A percentile compares a stretch with the other conserved stretches of the same genome.
phyloP scores from a whole-genome alignment of 2,113 vertebrate genomes.

The Pan paniscus region DNA sequence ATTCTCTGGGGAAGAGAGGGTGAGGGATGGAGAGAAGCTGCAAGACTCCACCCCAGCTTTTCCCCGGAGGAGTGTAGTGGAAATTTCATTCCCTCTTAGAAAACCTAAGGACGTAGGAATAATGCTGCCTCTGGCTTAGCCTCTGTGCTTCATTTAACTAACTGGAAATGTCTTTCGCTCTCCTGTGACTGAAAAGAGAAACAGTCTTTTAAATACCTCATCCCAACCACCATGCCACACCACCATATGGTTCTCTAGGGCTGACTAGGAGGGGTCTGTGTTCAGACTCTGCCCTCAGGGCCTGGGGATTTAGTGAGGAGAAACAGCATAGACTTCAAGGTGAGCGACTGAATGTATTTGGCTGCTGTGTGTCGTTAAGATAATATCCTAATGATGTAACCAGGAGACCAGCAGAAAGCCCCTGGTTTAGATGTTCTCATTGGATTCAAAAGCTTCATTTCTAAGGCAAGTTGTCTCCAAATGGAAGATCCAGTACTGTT shows the following conservation, averaged over 20 bases:
- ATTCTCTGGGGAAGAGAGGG: not conserved
- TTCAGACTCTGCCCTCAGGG: not conserved
- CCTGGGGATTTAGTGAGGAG: not conserved
- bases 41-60: not conserved
- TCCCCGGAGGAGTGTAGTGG: not conserved
- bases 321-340: not conserved
- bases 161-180: not conserved
- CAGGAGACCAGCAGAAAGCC: not conserved
- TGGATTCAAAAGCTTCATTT: not conserved
- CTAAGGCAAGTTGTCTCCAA: not conserved
- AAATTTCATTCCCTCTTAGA: not conserved
- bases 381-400: not conserved
- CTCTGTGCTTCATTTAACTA: not conserved
- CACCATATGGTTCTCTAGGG: not conserved
- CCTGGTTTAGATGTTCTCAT: not conserved
- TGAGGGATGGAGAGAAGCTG: not conserved
- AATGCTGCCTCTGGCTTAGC: not conserved
- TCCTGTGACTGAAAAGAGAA: not conserved
- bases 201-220: not conserved
- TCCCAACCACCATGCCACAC: not conserved
- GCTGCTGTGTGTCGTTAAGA: not conserved
- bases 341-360: not conserved
- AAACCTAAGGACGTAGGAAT: not conserved
- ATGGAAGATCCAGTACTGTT: not conserved
- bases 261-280: not conserved